Base-by-base conservation (phyloP, 1,140 invertebrate genomes). In the Cheumatopsyche charites region DNA sequence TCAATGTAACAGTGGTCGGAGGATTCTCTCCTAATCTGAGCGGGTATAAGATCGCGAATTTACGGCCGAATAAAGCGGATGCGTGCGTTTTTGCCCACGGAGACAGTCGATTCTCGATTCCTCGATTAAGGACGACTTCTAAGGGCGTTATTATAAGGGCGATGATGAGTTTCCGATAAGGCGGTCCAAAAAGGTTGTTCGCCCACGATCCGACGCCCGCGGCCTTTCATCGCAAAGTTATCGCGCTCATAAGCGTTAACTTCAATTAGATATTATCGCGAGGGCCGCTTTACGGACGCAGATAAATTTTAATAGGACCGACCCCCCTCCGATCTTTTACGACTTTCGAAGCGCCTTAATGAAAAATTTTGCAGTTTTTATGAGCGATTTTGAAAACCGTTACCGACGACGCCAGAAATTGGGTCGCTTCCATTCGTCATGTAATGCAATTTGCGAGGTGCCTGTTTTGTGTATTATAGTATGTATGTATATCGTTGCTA, bases 311-410 rank as follows among this genome's bases (percentile, higher is more conserved):
- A 75, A 75, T 75, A 75, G 73, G 73, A 63, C 45, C 52, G 67
- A 66, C 43, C 65, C 29, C 15, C 29, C n/a, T 6, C 58, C 5
- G 23, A 36, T 70, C 74, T 63, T 75, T 75, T 75, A 75, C 68
- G 74, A 75, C 70, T 75, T 75, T 72, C 67, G 71, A 75, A 75
- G 65, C 71, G 74, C 73, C 74, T 75, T 75, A 75, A 75, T 75
- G 74, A 75, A 75, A 75, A 75, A 73, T 75, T 73, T 73, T 75
- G 74, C 71, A 75, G 55, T 74, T 75, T 75, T 74, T 74, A 74
- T 67, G 73, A 74, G 55, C 73, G 69, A 63, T 47, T 71, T 70
- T 25, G 62, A 45, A 29, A 7, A n/a, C 17, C 49, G 36, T 66
- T 1, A n/a, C 13, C 61, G 45, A 17, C 45, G 65, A 25, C 62